Base-by-base conservation (phyloP, 2,888 invertebrate genomes). In the Gortyna flavago region DNA sequence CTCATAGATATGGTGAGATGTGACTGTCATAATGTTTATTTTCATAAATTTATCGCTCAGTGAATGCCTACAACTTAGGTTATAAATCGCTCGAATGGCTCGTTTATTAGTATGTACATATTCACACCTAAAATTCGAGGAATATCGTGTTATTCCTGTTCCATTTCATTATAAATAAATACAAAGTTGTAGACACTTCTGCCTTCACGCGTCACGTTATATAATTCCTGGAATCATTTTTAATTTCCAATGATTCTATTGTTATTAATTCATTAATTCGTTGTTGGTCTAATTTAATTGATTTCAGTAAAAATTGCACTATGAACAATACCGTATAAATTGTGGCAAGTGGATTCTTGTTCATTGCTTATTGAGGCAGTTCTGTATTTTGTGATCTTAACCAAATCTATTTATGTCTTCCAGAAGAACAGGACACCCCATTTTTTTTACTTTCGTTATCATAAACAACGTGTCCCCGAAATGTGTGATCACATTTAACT, bases 121-220 rank as follows among this genome's bases (percentile, higher is more conserved):
- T 35, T 54, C 6, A 38, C 21, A 57, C 38, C 29, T 41, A 3
- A 21, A 57, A 35, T 81, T 79, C 78, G 35, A 51, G 38, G 57
- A 65, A 79, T 64, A 6, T 6, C 32, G 8, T 35, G 11, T 18
- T 16, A 18, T 71, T 0, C 13, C 18, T 38, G 1, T 51, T 51
- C 51, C 21, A 81, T 54, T 67, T 57, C 54, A 59, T 72, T n/a
- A 54, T 61, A 0, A 57, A 11, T 29, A 61, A 79, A 81, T 32
- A 75, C 18, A 11, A 54, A 9, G 18, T 77, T 51, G 9, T 73
- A 32, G 59, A 25, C 29, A 48, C 8, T n/a, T n/a, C 13, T 35
- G 7, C 54, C 6, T 21, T 38, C 48, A 16, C 3, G 16, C 21
- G 38, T 32, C 5, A 13, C 48, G 4, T 57, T 70, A 11, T 69